phyloP scores from a whole-genome alignment of 2,888 invertebrate genomes.

The Drosophila anomelani region DNA sequence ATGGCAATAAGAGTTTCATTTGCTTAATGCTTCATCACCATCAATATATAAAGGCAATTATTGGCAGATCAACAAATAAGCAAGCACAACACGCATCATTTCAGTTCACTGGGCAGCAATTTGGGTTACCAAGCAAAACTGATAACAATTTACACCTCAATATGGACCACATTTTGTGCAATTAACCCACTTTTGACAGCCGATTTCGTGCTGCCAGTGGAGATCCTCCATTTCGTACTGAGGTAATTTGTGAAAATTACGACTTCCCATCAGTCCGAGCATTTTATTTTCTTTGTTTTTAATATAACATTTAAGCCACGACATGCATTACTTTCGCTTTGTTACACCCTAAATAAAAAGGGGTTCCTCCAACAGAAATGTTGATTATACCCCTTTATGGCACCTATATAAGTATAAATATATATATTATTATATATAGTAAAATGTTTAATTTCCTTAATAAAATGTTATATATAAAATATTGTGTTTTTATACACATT shows the following conservation, averaged over 20 bases:
- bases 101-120: conserved; percentile 31
- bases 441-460: neutral
- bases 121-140: conserved; percentile 45
- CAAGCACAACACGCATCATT: conserved; percentile 25
- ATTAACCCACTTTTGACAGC: conserved; percentile 62
- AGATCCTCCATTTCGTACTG: conserved; percentile 19
- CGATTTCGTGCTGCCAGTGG: conserved; percentile 11
- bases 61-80: conserved; percentile 38
- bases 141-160: conserved; percentile 70
- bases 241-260: conserved; percentile 69
- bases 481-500: too few species aligned
- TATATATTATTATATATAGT: neutral
- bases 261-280: conserved; percentile 50
- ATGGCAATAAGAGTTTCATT: conserved; percentile 1
- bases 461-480: neutral
- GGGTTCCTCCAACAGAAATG: neutral
- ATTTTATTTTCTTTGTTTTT: conserved; percentile 61
- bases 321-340: conserved; percentile 49
- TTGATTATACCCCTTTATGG: neutral
- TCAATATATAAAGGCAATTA: conserved; percentile 15
- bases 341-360: conserved; percentile 2
- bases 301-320: conserved; percentile 44
- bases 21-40: conserved; percentile 76
- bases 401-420: neutral
- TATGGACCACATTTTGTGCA: conserved; percentile 52